phyloP scores from a whole-genome alignment of 2,113 vertebrate genomes.

The Siniperca knerii region DNA sequence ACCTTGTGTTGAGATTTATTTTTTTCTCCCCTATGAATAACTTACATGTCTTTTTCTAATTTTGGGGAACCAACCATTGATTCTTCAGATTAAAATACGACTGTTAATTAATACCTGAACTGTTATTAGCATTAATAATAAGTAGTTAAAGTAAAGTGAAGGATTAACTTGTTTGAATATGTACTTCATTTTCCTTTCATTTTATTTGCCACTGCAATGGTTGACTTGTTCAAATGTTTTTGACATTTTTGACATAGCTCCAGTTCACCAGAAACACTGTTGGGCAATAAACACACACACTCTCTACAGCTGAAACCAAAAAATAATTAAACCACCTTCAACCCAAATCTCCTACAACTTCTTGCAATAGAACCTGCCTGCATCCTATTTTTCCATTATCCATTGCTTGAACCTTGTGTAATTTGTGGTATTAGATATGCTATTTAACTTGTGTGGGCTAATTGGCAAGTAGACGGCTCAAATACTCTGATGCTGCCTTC shows the following conservation, averaged over 20 bases:
- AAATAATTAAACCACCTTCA: not conserved
- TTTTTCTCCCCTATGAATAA: not conserved
- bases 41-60: too few relatives aligned
- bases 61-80: not conserved
- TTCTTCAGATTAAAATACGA: not conserved
- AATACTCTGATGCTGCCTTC: conserved; percentile 31
- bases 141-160: not conserved
- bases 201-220: not conserved
- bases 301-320: not conserved
- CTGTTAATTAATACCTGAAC: too few relatives aligned
- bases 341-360: not conserved
- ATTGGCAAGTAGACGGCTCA: conserved; percentile 49
- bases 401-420: conserved; percentile 16
- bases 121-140: not conserved
- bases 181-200: not conserved
- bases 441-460: conserved; percentile 47
- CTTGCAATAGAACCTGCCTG: not conserved
- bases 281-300: not conserved
- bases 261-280: not conserved
- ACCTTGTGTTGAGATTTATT: not conserved
- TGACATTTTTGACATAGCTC: not conserved
- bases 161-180: not conserved
- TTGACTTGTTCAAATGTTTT: not conserved
- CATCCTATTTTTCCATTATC: not conserved
- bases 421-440: conserved; percentile 42